Conservation (phyloP, 2,797 vertebrate species). For the Florisuga fusca region DNA sequence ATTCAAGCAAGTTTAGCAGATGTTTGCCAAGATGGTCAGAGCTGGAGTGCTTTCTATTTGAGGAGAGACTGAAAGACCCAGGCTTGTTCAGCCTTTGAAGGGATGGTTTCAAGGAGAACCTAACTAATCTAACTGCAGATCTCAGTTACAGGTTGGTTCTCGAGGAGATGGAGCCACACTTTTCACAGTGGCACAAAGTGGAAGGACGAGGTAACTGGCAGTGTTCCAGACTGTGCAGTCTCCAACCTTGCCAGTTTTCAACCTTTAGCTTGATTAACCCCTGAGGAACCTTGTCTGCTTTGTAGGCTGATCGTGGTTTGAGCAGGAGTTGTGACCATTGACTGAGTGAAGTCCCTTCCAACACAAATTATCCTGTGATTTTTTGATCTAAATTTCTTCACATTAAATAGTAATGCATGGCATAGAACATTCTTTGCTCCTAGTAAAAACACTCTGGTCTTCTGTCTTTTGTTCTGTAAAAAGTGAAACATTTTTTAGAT, state of each 20-base stretch:
- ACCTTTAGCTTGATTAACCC: background rate
- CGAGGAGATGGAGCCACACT: background rate
- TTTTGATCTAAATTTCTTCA: constrained; percentile 5
- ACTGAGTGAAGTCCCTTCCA: background rate
- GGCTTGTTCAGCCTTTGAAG: background rate
- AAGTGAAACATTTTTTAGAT: constrained; percentile 20
- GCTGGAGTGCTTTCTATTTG: background rate
- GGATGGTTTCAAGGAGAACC: background rate
- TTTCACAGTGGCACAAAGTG: background rate
- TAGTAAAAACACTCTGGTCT: background rate
- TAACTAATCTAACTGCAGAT: background rate
- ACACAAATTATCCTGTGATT: background rate
- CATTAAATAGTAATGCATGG: constrained; percentile 45
- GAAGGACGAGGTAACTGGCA: background rate
- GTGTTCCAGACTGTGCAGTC: background rate
- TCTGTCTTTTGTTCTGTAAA: background rate
- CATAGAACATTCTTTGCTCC: constrained; percentile 22
- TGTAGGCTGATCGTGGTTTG: background rate
- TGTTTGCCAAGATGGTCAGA: background rate
- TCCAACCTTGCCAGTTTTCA: background rate
- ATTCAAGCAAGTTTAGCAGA: background rate
- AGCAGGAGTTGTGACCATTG: background rate
- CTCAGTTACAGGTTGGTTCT: background rate
- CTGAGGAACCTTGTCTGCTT: background rate
- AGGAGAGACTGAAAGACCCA: background rate